phyloP scores from a whole-genome alignment of 2,797 vertebrate species.

The Thripadectes ignobilis region DNA sequence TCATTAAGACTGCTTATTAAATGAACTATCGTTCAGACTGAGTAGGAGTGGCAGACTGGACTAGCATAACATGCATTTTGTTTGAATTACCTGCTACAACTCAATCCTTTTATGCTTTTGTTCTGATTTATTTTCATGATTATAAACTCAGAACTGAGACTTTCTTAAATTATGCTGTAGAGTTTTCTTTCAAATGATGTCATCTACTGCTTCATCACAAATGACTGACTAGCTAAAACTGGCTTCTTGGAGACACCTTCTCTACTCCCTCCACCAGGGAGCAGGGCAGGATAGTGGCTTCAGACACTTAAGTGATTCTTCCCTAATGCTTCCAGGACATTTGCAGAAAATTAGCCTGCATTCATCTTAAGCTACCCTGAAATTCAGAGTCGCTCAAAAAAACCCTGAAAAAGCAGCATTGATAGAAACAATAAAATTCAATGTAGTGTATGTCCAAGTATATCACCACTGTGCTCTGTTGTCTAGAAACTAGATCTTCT shows the following conservation, averaged over 20 bases:
- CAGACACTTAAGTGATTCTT: not conserved
- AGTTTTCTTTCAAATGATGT: not conserved
- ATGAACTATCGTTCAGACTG: not conserved
- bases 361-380: not conserved
- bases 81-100: conserved; percentile 20
- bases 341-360: not conserved
- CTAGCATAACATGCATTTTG: not conserved
- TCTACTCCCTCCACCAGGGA: conserved; percentile 62
- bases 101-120: conserved; percentile 26
- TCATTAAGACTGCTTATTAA: conserved; percentile 14
- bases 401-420: not conserved
- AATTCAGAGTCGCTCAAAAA: not conserved
- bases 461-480: not conserved
- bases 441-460: not conserved
- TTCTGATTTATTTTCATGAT: conserved; percentile 35
- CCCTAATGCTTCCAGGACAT: not conserved
- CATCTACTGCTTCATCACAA: not conserved
- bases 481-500: not conserved
- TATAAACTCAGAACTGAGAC: not conserved
- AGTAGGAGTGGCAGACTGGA: not conserved
- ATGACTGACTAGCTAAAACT: not conserved
- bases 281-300: conserved; percentile 56
- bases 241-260: conserved; percentile 32
- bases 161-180: not conserved
- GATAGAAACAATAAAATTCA: not conserved